Percentiles rank a stretch among this genome's conserved stretches.
These are phyloP conservation scores for Megalurothrips usitatus DNA, from an alignment of 2,888 invertebrate species.

Conservation along the genomic window DNA sequence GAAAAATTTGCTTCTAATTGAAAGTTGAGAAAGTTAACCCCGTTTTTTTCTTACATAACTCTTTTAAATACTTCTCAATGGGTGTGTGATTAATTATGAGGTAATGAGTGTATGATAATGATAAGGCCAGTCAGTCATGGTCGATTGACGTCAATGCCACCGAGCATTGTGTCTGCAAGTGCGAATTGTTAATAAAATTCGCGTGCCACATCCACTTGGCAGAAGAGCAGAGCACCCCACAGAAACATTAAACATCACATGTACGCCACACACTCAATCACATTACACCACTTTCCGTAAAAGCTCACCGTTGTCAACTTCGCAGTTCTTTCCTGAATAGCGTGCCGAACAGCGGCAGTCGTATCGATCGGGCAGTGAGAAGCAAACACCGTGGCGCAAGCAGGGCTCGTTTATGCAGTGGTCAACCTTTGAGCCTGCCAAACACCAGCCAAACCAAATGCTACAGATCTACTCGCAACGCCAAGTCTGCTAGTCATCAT, in stretches of 20 bases:
- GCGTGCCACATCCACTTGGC: background rate
- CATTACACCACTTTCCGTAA: constrained; percentile 21
- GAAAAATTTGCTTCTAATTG: background rate
- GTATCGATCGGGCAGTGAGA: constrained; percentile 70
- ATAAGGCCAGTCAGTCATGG: background rate
- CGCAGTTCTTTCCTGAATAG: constrained; percentile 83
- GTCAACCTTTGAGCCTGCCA: constrained; percentile 50
- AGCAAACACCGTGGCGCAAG: constrained; percentile 76
- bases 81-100: constrained; percentile 3
- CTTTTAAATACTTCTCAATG: background rate
- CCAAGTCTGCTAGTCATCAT: background rate
- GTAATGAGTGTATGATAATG: constrained; percentile 13
- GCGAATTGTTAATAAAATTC: background rate
- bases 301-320: constrained; percentile 61
- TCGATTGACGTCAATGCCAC: constrained; percentile 13
- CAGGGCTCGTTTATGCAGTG: constrained; percentile 76
- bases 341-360: constrained; percentile 79
- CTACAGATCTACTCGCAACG: background rate
- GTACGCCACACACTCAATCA: too few relatives aligned
- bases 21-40: background rate
- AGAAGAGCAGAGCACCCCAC: background rate
- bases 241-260: background rate
- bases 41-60: background rate
- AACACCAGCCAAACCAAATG: constrained; percentile 32
- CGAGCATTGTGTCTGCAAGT: background rate